These are phyloP conservation scores for Tetrapedia diversipes DNA, from an alignment of 2,888 invertebrate species.

Conservation along the genomic window DNA sequence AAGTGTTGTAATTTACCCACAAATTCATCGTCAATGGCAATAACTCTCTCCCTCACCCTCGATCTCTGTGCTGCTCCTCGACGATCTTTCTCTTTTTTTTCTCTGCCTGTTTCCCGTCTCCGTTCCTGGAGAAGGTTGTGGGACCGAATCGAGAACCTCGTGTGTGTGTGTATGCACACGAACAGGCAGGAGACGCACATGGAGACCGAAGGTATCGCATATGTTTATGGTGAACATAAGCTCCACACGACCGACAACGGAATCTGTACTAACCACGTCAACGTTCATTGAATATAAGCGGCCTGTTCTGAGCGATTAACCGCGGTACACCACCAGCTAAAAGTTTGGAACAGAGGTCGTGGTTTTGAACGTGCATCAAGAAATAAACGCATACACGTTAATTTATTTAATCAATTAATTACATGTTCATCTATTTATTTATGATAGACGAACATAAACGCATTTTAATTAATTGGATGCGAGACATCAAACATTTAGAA, in stretches of 20 bases:
- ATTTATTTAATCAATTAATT: no score
- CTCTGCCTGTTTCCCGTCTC: background rate
- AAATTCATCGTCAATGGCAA: conserved; percentile 55
- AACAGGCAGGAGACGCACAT: background rate
- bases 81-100: conserved; percentile 10
- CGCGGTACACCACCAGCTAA: no score
- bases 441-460: no score
- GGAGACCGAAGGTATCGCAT: conserved; percentile 47
- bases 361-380: no score
- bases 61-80: conserved; percentile 1
- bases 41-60: conserved; percentile 35
- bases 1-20: background rate
- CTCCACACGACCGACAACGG: conserved; percentile 42
- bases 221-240: conserved; percentile 54
- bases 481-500: no score
- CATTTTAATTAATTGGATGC: no score
- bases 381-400: no score
- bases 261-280: conserved; percentile 56
- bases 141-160: conserved; percentile 28
- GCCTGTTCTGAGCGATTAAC: conserved; percentile 50
- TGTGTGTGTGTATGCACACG: conserved; percentile 29
- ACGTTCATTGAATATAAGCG: conserved; percentile 56
- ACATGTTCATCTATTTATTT: no score
- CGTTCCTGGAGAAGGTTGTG: conserved; percentile 30
- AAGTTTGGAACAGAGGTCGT: no score